phyloP scores from a whole-genome alignment of 2,113 vertebrate species.

The Hymenochirus boettgeri region DNA sequence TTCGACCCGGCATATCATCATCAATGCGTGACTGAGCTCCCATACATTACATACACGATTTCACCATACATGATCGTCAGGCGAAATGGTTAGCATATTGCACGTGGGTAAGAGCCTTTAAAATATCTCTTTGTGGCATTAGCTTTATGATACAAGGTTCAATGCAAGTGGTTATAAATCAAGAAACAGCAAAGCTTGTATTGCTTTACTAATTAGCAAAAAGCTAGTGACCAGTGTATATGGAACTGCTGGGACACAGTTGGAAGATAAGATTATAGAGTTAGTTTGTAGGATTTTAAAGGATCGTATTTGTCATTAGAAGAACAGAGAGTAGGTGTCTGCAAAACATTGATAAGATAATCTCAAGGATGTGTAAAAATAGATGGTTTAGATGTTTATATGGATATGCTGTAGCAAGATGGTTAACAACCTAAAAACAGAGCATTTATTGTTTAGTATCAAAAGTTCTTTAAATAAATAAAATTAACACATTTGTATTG shows the following conservation, averaged over 20 bases:
- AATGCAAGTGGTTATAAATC: not conserved
- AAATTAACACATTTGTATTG: too few species aligned
- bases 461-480: too few species aligned
- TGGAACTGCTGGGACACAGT: slow-evolving; percentile 2
- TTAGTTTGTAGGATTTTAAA: slow-evolving; percentile 3
- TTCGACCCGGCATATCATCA: too few species aligned
- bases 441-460: too few species aligned
- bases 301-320: slow-evolving; percentile 16
- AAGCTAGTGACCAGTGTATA: slow-evolving; percentile 18
- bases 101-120: too few species aligned
- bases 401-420: too few species aligned
- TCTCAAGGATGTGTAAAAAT: slow-evolving; percentile 17
- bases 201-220: slow-evolving; percentile 2
- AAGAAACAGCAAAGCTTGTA: not conserved
- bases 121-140: too few species aligned
- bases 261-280: slow-evolving; percentile 36
- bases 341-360: slow-evolving; percentile 26
- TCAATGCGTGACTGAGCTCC: too few species aligned
- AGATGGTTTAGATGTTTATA: slow-evolving; percentile 4
- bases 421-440: too few species aligned
- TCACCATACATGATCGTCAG: too few species aligned
- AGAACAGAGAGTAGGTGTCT: slow-evolving; percentile 30
- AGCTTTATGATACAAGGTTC: not conserved
- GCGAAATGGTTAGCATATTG: too few species aligned
- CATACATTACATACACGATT: too few species aligned